Conservation (phyloP, 2,888 invertebrate genomes). For the Drosophila flavopinicola region DNA sequence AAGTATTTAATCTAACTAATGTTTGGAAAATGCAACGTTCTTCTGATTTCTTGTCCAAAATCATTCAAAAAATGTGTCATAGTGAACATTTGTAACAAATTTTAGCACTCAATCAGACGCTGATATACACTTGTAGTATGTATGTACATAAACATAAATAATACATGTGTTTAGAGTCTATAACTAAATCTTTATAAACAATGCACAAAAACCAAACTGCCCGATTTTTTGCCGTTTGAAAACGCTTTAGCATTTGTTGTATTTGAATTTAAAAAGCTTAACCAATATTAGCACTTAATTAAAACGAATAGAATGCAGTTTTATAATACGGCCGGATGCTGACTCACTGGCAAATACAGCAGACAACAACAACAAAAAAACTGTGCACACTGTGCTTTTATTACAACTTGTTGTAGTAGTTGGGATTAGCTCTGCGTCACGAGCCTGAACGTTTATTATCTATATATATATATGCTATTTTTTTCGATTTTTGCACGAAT, state of each 20-base stretch:
- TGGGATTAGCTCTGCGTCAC: constrained; percentile 60
- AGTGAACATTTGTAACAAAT: too few relatives aligned
- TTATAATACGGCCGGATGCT: constrained; percentile 45
- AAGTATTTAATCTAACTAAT: too few relatives aligned
- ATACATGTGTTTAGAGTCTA: too few relatives aligned
- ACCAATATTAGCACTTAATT: constrained; percentile 18
- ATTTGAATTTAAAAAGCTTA: constrained; percentile 1
- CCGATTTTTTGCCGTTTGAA: background rate
- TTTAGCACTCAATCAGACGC: too few relatives aligned
- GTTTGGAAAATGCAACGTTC: too few relatives aligned
- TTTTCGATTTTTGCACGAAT: constrained; percentile 23
- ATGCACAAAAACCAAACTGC: background rate
- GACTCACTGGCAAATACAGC: constrained; percentile 52
- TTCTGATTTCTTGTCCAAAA: too few relatives aligned
- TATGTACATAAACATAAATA: too few relatives aligned
- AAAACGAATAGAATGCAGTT: constrained; percentile 40
- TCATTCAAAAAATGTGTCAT: too few relatives aligned
- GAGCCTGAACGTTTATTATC: constrained; percentile 58
- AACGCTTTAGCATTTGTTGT: background rate
- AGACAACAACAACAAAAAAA: background rate
- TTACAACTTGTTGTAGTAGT: constrained; percentile 13
- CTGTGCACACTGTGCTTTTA: background rate
- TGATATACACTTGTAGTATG: too few relatives aligned
- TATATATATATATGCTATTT: constrained; percentile 33
- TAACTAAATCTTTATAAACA: too few relatives aligned